Conservation (phyloP, 1,140 invertebrate genomes). For the Leptinotarsa texana region DNA sequence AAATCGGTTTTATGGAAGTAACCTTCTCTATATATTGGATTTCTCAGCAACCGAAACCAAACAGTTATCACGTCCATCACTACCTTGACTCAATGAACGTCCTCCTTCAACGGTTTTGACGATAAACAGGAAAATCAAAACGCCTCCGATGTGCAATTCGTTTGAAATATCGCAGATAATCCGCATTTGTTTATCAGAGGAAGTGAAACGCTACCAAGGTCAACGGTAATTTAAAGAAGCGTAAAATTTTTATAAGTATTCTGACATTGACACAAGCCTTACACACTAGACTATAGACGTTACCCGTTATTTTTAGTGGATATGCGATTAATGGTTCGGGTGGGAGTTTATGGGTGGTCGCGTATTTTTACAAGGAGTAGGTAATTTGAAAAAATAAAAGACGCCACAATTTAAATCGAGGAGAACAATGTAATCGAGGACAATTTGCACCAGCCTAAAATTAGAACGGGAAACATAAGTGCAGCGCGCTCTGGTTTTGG, state of each 20-base stretch:
- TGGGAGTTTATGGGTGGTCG: not conserved
- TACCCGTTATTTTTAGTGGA: not conserved
- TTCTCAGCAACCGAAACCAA: too few relatives aligned
- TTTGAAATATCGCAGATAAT: not conserved
- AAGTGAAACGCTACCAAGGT: not conserved
- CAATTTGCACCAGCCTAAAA: too few relatives aligned
- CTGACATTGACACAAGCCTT: constrained; percentile 5
- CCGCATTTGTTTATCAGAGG: constrained; percentile 1
- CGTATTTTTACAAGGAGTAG: not conserved
- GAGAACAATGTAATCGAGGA: too few relatives aligned
- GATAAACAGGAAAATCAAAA: not conserved
- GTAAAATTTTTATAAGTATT: constrained; percentile 7
- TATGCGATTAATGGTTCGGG: not conserved
- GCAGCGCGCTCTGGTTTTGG: too few relatives aligned
- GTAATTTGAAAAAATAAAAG: too few relatives aligned
- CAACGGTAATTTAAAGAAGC: not conserved
- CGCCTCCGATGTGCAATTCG: not conserved
- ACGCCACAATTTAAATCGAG: too few relatives aligned
- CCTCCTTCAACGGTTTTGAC: too few relatives aligned
- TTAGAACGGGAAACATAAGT: too few relatives aligned
- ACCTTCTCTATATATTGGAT: too few relatives aligned
- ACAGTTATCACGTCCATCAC: too few relatives aligned
- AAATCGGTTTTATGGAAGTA: too few relatives aligned
- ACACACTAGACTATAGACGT: constrained; percentile 3
- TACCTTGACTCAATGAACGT: too few relatives aligned